Base-by-base conservation (phyloP, 2,888 invertebrate genomes). In the Cartodere bifasciata region DNA sequence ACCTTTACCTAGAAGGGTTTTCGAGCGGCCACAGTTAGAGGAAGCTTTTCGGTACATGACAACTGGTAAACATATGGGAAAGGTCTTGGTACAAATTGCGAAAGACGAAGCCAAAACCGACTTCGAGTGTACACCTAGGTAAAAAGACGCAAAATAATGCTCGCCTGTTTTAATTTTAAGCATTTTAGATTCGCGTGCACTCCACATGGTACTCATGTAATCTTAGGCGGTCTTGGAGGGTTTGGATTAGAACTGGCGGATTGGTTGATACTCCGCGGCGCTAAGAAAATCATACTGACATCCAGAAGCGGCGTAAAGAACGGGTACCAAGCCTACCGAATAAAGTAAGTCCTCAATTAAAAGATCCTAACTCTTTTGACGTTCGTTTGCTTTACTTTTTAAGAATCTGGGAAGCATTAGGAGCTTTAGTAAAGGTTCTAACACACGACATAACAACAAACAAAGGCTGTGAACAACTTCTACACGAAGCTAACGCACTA, bases 231-330 rank as follows among this genome's bases (percentile, higher is more conserved):
- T 24, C 66, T 94, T 1, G 94, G 94, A 23, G 92, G 92, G 0
- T 87, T 94, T 50, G 94, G 92, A 4, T 63, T 94, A 27, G 92
- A 94, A 56, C 57, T 92, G 27, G 75, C 79, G 1, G 81, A 87
- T 47, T 90, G 87, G 86, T 62, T 95, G 46, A 70, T 88, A 28
- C 56, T 82, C 29, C 69, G 91, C 39, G 91, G 90, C 1, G 88
- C 81, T 0, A 70, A 64, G 43, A 78, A 81, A 41, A 46, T 92
- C 7, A 68, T 91, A 2, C 65, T 92, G 0, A 83, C 81, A 1
- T 88, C 90, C 0, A 72, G 88, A 35, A 70, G 70, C 12, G 91
- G 91, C 2, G 55, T 88, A 16, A 65, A 67, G 24, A 83, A 77
- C 31, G 86, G 88, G 14, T 92, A 91, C 56, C 91, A 92, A 56